Conservation (phyloP, 2,797 vertebrate genomes). For the Thamnophis elegans region DNA sequence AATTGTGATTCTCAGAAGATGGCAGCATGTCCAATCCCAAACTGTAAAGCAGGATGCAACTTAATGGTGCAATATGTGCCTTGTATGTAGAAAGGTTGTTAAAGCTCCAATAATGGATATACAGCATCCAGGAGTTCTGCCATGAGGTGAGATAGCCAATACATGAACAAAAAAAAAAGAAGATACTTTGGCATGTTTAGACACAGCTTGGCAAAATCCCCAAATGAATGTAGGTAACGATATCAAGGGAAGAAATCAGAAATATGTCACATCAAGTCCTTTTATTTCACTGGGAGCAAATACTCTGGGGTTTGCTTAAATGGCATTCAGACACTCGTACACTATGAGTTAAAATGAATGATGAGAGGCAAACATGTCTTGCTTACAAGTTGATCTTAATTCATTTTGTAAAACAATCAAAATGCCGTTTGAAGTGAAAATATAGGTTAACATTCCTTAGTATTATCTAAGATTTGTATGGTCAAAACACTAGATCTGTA, state of each 20-base stretch:
- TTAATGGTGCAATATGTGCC: neutral
- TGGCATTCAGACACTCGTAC: conserved; percentile 40
- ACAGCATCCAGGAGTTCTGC: conserved; percentile 18
- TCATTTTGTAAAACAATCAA: conserved; percentile 37
- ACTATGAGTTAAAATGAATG: conserved; percentile 34
- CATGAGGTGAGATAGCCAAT: conserved; percentile 43
- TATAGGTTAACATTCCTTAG: neutral
- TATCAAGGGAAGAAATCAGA: conserved; percentile 60
- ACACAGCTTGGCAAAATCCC: conserved; percentile 52
- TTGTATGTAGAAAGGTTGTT: neutral
- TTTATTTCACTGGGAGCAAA: conserved; percentile 58
- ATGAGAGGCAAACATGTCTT: neutral
- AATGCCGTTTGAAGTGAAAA: neutral
- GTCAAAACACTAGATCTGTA: neutral
- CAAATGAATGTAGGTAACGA: conserved; percentile 59
- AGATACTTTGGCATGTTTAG: conserved; percentile 58
- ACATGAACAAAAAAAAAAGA: neutral
- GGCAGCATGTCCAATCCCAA: neutral
- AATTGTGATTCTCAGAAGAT: neutral
- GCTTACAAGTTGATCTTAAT: conserved; percentile 12
- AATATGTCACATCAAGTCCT: conserved; percentile 52
- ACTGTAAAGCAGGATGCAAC: neutral
- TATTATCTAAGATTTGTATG: neutral
- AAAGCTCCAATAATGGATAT: neutral
- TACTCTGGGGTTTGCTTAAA: conserved; percentile 54